Evolutionary conservation across 1,140 invertebrate genomes (phyloP).

Genomic region (Babylonia areolata): DNA sequence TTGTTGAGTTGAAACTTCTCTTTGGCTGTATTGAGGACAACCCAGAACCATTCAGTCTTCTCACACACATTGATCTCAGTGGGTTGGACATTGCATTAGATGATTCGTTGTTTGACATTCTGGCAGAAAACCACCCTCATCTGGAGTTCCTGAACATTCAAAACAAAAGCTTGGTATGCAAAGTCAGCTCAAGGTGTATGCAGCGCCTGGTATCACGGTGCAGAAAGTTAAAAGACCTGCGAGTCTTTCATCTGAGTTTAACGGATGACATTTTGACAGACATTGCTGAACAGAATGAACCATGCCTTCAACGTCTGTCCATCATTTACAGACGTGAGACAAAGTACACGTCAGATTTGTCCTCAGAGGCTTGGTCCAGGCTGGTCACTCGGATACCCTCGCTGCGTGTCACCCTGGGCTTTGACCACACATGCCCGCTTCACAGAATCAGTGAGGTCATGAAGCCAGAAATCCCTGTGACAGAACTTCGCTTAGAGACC

Average conservation of each 20-base stretch:
- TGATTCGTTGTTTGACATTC: slow-evolving; percentile 59
- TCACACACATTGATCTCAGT: slow-evolving; percentile 61
- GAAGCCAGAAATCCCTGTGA: slow-evolving; percentile 67
- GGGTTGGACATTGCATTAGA: slow-evolving; percentile 59
- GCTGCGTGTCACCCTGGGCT: slow-evolving; percentile 61
- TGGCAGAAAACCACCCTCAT: slow-evolving; percentile 60
- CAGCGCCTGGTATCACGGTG: slow-evolving; percentile 55
- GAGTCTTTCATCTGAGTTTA: slow-evolving; percentile 61
- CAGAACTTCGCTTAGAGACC: slow-evolving; percentile 63
- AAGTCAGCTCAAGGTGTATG: slow-evolving; percentile 56
- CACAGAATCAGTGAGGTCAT: slow-evolving; percentile 59
- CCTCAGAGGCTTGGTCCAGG: slow-evolving; percentile 57
- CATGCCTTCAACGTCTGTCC: slow-evolving; percentile 54
- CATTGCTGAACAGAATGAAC: slow-evolving; percentile 50
- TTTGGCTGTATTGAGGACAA: slow-evolving; percentile 40
- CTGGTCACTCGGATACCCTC: slow-evolving; percentile 51
- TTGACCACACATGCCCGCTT: slow-evolving; percentile 68
- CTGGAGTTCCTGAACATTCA: slow-evolving; percentile 66
- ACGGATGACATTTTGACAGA: slow-evolving; percentile 61
- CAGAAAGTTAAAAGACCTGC: slow-evolving; percentile 57
- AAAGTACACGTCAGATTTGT: slow-evolving; percentile 61
- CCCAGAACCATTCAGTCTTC: background rate
- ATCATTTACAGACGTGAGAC: slow-evolving; percentile 62
- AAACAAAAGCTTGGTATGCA: slow-evolving; percentile 64
- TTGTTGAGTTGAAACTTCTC: slow-evolving; percentile 44